These are phyloP conservation scores for Graphium colonna DNA, from an alignment of 2,888 invertebrate genomes.

Conservation along the genomic window DNA sequence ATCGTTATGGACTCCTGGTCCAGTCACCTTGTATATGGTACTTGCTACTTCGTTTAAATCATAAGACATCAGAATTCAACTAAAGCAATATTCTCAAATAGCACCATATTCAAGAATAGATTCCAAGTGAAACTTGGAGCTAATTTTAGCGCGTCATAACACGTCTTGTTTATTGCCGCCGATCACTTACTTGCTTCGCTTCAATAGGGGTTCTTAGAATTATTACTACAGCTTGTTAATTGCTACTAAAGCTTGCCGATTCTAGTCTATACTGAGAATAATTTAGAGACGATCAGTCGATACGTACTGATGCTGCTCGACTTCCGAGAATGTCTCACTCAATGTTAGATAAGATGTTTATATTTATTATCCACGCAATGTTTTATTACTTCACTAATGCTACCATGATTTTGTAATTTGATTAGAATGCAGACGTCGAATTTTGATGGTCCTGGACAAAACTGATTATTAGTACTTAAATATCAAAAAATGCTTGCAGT, in stretches of 20 bases:
- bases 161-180: slow-evolving; percentile 9
- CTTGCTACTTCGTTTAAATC: background rate
- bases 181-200: background rate
- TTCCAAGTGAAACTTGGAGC: background rate
- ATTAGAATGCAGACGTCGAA: too few relatives aligned
- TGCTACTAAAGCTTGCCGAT: background rate
- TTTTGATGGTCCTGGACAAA: too few relatives aligned
- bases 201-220: background rate
- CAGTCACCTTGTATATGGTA: too few relatives aligned
- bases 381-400: too few relatives aligned
- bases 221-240: background rate
- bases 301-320: background rate
- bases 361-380: too few relatives aligned
- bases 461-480: too few relatives aligned
- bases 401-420: too few relatives aligned
- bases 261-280: background rate
- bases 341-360: too few relatives aligned
- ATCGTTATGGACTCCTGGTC: too few relatives aligned
- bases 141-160: slow-evolving; percentile 1
- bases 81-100: background rate
- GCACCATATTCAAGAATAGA: background rate
- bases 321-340: too few relatives aligned
- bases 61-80: background rate
- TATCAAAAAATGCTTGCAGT: too few relatives aligned
- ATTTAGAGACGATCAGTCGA: background rate